Conservation (phyloP, 2,888 invertebrate genomes). For the Amiota communis region DNA sequence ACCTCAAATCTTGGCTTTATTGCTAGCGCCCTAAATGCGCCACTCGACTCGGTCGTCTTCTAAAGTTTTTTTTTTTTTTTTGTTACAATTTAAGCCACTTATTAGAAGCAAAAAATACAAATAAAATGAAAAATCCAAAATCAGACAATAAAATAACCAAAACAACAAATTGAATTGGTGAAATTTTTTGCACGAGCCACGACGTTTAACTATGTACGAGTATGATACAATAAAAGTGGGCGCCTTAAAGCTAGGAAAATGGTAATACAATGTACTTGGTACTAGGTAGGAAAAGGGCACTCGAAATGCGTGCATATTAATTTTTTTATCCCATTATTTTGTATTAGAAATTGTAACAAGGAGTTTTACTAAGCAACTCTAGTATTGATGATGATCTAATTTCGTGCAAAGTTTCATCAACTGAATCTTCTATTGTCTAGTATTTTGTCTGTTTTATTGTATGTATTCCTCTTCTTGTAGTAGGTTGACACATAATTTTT, state of each 20-base stretch:
- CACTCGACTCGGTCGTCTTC: slow-evolving; percentile 51
- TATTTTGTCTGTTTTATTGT: background rate
- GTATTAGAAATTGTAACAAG: too few species aligned
- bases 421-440: background rate
- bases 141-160: slow-evolving; percentile 39
- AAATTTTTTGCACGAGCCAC: slow-evolving; percentile 16
- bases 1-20: slow-evolving; percentile 41
- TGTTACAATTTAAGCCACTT: slow-evolving; percentile 66
- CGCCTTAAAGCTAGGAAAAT: too few species aligned
- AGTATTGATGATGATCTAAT: slow-evolving; percentile 69
- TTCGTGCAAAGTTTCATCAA: slow-evolving; percentile 47
- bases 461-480: too few species aligned
- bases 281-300: slow-evolving; percentile 39
- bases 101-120: slow-evolving; percentile 66
- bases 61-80: slow-evolving; percentile 51
- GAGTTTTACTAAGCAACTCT: slow-evolving; percentile 28
- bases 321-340: slow-evolving; percentile 45
- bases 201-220: too few species aligned
- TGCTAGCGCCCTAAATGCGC: slow-evolving; percentile 59
- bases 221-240: too few species aligned
- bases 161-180: slow-evolving; percentile 14
- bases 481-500: too few species aligned
- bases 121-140: background rate
- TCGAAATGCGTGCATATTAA: slow-evolving; percentile 70
- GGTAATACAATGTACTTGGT: too few species aligned